phyloP scores from a whole-genome alignment of 2,113 vertebrate species.

The Indicator maculatus region DNA sequence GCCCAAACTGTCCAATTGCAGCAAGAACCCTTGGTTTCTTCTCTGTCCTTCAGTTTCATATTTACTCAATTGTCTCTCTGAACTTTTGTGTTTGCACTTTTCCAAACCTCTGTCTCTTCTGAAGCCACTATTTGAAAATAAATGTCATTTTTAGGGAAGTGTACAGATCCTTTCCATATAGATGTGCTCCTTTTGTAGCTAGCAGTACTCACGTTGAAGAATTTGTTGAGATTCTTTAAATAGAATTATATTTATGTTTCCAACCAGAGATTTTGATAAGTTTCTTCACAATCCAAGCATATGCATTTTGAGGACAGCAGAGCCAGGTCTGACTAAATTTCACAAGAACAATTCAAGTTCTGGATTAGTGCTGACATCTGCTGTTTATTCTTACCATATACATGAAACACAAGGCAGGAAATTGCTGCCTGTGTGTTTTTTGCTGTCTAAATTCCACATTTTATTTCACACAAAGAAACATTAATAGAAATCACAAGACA shows the following conservation, averaged over 20 bases:
- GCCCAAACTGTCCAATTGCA: neutral
- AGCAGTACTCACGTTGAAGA: neutral
- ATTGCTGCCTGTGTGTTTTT: neutral
- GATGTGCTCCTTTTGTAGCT: neutral
- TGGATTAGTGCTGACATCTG: conserved; percentile 67
- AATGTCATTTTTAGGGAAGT: neutral
- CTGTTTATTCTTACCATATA: conserved; percentile 25
- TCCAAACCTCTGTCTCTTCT: neutral
- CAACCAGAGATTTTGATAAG: neutral
- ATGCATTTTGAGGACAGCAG: neutral
- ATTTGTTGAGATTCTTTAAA: neutral
- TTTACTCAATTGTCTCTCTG: neutral
- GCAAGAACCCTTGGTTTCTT: neutral
- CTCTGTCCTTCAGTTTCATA: neutral
- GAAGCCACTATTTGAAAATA: neutral
- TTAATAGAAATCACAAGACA: neutral
- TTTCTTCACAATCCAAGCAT: neutral
- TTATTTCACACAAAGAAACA: neutral
- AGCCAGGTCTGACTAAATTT: neutral
- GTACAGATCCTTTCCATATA: neutral
- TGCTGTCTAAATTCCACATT: neutral
- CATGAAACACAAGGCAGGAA: neutral
- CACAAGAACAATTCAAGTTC: neutral
- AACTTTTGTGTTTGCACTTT: neutral
- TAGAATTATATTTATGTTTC: neutral